These are phyloP conservation scores for Protobothrops flavoviridis DNA, from an alignment of 2,113 vertebrate genomes.

Conservation along the genomic window DNA sequence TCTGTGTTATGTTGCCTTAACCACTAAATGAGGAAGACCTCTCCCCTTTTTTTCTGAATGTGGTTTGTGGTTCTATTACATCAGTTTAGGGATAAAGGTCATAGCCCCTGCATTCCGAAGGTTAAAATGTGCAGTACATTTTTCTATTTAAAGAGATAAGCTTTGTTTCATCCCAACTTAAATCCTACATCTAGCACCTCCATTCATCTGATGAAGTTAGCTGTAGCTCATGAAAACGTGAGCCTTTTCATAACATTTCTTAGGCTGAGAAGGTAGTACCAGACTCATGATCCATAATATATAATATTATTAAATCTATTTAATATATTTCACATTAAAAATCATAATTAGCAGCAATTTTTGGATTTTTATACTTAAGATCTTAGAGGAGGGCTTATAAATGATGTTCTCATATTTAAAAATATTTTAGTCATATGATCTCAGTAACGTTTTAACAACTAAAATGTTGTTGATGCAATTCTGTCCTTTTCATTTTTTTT, in stretches of 20 bases:
- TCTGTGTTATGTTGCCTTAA: neutral
- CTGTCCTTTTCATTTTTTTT: slow-evolving; percentile 4
- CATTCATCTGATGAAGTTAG: neutral
- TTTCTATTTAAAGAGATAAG: neutral
- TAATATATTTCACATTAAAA: neutral
- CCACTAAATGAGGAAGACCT: neutral
- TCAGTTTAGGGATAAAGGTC: neutral
- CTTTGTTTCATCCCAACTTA: neutral
- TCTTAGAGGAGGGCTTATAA: neutral
- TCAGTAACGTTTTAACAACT: neutral
- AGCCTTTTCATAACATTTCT: neutral
- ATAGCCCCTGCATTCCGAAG: neutral
- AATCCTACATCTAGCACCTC: neutral
- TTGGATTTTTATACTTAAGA: neutral
- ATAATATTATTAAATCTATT: neutral
- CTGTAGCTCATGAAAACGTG: neutral
- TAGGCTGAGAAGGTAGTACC: neutral
- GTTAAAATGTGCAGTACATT: neutral
- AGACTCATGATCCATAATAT: neutral
- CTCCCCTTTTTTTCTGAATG: neutral
- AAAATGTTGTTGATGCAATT: neutral
- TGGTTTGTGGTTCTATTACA: neutral
- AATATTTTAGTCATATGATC: neutral
- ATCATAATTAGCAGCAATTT: neutral
- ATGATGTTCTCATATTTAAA: neutral